Evolutionary conservation across 2,797 vertebrate genomes (phyloP).

Genomic region (Xiphophorus birchmanni): DNA sequence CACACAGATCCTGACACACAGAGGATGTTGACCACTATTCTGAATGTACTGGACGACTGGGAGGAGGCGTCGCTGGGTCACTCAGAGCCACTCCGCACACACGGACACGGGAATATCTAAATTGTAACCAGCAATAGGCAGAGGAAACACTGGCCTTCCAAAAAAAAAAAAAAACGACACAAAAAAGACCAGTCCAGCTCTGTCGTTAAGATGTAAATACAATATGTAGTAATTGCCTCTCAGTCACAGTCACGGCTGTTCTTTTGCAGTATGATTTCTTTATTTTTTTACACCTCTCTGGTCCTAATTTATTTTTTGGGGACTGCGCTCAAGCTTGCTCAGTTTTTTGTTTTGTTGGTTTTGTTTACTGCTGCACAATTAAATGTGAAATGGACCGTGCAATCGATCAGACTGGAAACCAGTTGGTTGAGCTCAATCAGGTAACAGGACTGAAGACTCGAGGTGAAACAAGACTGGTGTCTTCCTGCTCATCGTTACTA

Average conservation of each 20-base stretch:
- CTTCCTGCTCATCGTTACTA: constrained; percentile 76
- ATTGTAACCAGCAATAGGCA: constrained; percentile 82
- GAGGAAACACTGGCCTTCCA: constrained; percentile 54
- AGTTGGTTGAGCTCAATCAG: constrained; percentile 65
- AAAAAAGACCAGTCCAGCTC: constrained; percentile 56
- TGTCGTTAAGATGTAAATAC: constrained; percentile 76
- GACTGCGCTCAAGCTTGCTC: constrained; percentile 50
- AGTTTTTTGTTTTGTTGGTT: constrained; percentile 23
- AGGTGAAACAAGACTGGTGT: constrained; percentile 61
- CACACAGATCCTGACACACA: constrained; percentile 27
- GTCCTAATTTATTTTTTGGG: constrained; percentile 57
- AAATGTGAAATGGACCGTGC: constrained; percentile 37
- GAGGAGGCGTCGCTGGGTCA: constrained; percentile 54
- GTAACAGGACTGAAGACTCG: constrained; percentile 68
- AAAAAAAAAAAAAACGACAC: neutral
- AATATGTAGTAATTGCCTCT: constrained; percentile 66
- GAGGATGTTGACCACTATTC: constrained; percentile 60
- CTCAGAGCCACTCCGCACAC: constrained; percentile 36
- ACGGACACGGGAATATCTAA: constrained; percentile 66
- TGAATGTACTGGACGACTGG: constrained; percentile 69
- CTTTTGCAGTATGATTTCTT: constrained; percentile 71
- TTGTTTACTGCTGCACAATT: constrained; percentile 36
- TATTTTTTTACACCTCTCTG: constrained; percentile 74
- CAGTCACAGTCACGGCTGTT: constrained; percentile 67
- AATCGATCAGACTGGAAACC: constrained; percentile 12